Evolutionary conservation across 2,888 invertebrate genomes (phyloP).

Genomic region (Sphecodes monilicornis): DNA sequence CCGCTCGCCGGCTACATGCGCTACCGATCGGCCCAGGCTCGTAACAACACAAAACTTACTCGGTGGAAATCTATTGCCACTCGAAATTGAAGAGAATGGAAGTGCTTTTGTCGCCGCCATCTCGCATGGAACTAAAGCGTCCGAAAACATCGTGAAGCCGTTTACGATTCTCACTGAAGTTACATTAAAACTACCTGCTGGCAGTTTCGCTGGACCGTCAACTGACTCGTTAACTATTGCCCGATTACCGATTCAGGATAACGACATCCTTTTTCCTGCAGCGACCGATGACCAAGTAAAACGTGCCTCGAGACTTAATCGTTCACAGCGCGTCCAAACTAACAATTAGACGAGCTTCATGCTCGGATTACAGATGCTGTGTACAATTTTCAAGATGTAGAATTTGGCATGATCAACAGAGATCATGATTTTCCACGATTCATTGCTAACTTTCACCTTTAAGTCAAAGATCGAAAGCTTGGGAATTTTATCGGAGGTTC

Average conservation of each 20-base stretch:
- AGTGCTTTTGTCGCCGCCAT: not conserved
- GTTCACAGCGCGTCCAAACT: not conserved
- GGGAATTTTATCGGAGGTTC: too few species aligned
- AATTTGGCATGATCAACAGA: not conserved
- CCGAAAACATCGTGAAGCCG: not conserved
- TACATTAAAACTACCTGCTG: not conserved
- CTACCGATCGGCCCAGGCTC: too few species aligned
- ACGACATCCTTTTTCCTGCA: conserved; percentile 34
- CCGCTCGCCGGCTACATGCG: too few species aligned
- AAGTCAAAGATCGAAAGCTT: too few species aligned
- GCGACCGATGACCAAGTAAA: not conserved
- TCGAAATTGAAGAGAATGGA: not conserved
- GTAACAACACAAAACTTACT: not conserved
- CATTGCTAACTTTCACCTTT: not conserved
- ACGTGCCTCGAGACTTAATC: conserved; percentile 31
- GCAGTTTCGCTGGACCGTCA: not conserved
- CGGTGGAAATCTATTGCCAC: not conserved
- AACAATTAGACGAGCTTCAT: not conserved
- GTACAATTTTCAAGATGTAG: not conserved
- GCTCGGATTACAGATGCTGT: not conserved
- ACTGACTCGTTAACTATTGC: not conserved
- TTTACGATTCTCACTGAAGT: not conserved
- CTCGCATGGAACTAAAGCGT: not conserved
- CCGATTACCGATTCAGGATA: conserved; percentile 38
- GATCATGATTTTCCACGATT: not conserved